These are phyloP conservation scores for Rhinolophus ferrumequinum DNA, from an alignment of 2,113 vertebrate species.

Conservation along the genomic window DNA sequence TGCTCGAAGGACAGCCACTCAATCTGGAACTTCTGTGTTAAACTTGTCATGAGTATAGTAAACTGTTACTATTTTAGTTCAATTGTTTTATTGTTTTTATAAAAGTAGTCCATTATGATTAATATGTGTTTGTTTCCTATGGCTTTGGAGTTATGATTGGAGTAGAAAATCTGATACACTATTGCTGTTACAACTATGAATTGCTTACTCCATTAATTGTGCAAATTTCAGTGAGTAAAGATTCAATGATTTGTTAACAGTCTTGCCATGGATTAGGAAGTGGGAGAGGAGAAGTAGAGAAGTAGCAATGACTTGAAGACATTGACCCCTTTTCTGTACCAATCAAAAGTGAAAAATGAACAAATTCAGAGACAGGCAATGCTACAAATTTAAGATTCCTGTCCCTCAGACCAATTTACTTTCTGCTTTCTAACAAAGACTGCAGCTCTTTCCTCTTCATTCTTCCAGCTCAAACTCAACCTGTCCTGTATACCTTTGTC, in stretches of 20 bases:
- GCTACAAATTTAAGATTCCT: background rate
- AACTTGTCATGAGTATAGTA: background rate
- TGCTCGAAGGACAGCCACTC: background rate
- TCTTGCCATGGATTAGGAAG: background rate
- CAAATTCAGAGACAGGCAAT: background rate
- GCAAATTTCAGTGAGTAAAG: rapidly evolving
- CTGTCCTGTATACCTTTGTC: background rate
- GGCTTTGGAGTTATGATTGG: background rate
- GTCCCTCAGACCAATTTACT: background rate
- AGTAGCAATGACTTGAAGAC: background rate
- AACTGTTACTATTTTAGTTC: background rate
- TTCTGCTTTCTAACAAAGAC: background rate
- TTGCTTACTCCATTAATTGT: background rate
- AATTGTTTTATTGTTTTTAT: background rate
- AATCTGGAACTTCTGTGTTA: background rate
- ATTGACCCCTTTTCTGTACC: background rate
- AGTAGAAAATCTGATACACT: background rate
- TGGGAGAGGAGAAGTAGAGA: background rate
- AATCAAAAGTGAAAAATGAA: background rate
- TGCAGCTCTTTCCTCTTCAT: background rate
- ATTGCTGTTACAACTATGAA: background rate
- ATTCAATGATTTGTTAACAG: background rate
- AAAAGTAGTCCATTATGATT: background rate
- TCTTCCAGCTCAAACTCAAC: background rate
- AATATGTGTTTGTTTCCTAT: background rate